Percentiles rank a stretch among this genome's conserved stretches.
Evolutionary conservation across 2,888 invertebrate genomes (phyloP).

Genomic region (Zhengitettix transpicula): DNA sequence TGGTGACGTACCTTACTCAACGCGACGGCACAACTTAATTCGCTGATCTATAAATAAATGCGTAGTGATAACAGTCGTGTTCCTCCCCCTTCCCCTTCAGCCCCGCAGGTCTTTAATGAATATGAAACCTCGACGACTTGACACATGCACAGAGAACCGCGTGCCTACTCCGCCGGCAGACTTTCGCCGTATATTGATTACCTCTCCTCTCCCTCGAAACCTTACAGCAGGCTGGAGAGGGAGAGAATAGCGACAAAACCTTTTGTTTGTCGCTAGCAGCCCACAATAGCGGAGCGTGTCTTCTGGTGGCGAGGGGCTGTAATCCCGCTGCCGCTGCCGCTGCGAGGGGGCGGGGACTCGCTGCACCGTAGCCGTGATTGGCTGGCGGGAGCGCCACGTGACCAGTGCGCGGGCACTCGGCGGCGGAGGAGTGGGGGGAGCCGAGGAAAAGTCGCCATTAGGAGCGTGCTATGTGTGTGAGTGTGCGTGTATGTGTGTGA

Average conservation of each 20-base stretch:
- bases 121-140: too few species aligned
- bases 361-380: slow-evolving; percentile 3
- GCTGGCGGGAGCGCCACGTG: slow-evolving; percentile 5
- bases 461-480: slow-evolving; percentile 8
- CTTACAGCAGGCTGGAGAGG: neutral
- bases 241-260: neutral
- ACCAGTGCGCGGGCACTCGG: slow-evolving; percentile 7
- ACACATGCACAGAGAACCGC: too few species aligned
- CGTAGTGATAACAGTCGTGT: too few species aligned
- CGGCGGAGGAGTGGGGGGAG: slow-evolving; percentile 1
- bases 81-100: too few species aligned
- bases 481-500: slow-evolving; percentile 13
- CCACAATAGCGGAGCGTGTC: too few species aligned
- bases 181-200: too few species aligned
- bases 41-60: too few species aligned
- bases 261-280: too few species aligned
- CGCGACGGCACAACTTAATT: too few species aligned
- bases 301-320: neutral
- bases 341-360: neutral
- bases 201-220: neutral
- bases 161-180: too few species aligned
- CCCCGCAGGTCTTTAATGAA: too few species aligned
- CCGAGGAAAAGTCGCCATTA: slow-evolving; percentile 11
- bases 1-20: too few species aligned
- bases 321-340: neutral